Percentiles rank a stretch among this genome's conserved stretches.
Conservation (phyloP, 2,797 vertebrate genomes). For the Girardinus metallicus region DNA sequence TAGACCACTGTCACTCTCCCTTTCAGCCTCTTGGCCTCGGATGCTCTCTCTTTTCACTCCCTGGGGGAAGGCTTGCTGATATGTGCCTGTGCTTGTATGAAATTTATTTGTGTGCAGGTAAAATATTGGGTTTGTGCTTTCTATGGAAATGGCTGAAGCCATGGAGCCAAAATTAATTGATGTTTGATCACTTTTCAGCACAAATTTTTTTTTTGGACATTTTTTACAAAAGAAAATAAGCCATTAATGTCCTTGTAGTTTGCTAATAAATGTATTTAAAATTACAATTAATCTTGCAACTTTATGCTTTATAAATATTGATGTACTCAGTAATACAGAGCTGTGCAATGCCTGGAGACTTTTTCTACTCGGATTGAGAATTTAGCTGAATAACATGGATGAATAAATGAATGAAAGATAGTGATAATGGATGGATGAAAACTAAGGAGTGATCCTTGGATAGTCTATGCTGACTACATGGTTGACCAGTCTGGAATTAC, state of each 20-base stretch:
- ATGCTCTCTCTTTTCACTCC: constrained; percentile 60
- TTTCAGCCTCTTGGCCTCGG: constrained; percentile 59
- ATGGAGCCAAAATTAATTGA: background rate
- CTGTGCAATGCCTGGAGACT: background rate
- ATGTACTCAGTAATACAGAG: background rate
- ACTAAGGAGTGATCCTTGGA: constrained; percentile 6
- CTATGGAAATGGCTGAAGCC: constrained; percentile 12
- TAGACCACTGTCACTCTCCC: constrained; percentile 68
- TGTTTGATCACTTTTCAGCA: constrained; percentile 10
- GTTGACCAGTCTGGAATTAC: constrained; percentile 64
- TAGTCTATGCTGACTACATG: constrained; percentile 37
- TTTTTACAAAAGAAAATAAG: background rate
- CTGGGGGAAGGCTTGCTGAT: constrained; percentile 8
- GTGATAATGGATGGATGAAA: background rate
- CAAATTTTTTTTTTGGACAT: background rate
- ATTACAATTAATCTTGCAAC: background rate
- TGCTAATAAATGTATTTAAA: background rate
- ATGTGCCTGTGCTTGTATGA: constrained; percentile 19
- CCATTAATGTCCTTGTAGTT: background rate
- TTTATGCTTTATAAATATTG: background rate
- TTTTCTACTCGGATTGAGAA: background rate
- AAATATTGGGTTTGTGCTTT: constrained; percentile 7
- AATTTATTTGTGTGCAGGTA: background rate
- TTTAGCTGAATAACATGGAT: background rate
- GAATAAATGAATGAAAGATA: constrained; percentile 6